These are phyloP conservation scores for Drosophila leonis DNA, from an alignment of 2,888 invertebrate genomes.

Conservation along the genomic window DNA sequence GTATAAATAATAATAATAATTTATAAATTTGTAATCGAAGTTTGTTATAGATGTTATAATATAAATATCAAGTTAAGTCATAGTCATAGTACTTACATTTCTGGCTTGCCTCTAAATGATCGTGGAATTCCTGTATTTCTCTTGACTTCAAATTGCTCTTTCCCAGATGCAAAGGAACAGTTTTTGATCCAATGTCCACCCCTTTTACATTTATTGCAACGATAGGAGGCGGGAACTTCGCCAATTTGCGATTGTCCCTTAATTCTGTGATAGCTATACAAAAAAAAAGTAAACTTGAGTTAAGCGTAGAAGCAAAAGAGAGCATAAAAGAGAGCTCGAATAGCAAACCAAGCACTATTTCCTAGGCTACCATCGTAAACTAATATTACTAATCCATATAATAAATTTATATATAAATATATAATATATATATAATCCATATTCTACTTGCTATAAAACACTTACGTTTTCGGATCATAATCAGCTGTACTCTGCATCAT, in stretches of 20 bases:
- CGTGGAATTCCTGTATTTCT: constrained; percentile 98
- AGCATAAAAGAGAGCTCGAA: no score
- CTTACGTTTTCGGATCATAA: constrained; percentile 98
- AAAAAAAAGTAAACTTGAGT: not conserved
- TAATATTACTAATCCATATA: not conserved
- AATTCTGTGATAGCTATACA: constrained; percentile 93
- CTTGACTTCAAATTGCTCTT: constrained; percentile 91
- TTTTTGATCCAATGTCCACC: constrained; percentile 99
- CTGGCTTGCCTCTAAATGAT: constrained; percentile 95
- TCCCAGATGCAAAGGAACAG: constrained; percentile 89
- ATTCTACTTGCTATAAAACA: not conserved
- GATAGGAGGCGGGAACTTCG: constrained; percentile 95
- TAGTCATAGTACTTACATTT: constrained; percentile 87
- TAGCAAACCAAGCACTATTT: no score
- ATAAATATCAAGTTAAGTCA: no score
- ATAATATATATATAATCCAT: no score
- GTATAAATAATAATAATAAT: not conserved
- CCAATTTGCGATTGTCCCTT: constrained; percentile 95
- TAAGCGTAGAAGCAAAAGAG: no score
- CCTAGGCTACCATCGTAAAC: no score
- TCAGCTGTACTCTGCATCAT: constrained; percentile 98
- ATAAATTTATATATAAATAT: no score
- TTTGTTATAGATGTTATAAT: no score
- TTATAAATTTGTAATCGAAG: no score
- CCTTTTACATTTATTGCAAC: constrained; percentile 97